Percentiles rank a stretch among this genome's conserved stretches.
Evolutionary conservation across 2,113 vertebrate species (phyloP).

Genomic region (Muscicapa adusta): DNA sequence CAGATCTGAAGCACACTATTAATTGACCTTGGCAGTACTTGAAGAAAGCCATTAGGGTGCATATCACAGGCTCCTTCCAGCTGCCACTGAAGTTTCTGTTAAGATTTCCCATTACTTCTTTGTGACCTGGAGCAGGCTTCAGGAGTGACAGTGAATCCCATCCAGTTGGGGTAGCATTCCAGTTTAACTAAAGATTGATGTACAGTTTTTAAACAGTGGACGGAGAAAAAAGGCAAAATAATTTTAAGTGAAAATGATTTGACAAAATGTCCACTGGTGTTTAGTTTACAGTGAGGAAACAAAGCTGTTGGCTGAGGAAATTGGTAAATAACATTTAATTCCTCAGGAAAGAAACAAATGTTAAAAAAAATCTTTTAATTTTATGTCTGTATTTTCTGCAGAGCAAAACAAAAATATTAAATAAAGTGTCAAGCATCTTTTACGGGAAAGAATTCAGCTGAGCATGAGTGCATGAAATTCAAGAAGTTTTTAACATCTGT

Average conservation of each 20-base stretch:
- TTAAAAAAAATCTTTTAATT: neutral
- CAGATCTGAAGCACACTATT: neutral
- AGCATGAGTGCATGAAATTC: neutral
- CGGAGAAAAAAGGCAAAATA: neutral
- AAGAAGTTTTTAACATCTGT: neutral
- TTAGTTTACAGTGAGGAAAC: neutral
- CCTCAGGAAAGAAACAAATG: neutral
- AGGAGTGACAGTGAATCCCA: neutral
- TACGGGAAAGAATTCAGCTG: neutral
- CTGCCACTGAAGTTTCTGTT: neutral
- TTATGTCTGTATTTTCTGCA: neutral
- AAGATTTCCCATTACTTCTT: neutral
- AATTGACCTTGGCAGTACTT: neutral
- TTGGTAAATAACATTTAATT: neutral
- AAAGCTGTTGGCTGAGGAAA: neutral
- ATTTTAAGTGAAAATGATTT: neutral
- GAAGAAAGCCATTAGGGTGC: neutral
- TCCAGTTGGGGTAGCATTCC: neutral
- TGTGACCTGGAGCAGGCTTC: neutral
- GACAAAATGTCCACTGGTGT: neutral
- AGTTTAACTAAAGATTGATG: neutral
- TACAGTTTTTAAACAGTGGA: neutral
- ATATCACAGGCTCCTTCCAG: neutral
- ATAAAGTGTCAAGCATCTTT: neutral
- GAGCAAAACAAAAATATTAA: neutral